A percentile compares a stretch with the other conserved stretches of the same genome.
These are phyloP conservation scores for Andrena hattorfiana DNA, from an alignment of 2,888 invertebrate genomes.

Conservation along the genomic window DNA sequence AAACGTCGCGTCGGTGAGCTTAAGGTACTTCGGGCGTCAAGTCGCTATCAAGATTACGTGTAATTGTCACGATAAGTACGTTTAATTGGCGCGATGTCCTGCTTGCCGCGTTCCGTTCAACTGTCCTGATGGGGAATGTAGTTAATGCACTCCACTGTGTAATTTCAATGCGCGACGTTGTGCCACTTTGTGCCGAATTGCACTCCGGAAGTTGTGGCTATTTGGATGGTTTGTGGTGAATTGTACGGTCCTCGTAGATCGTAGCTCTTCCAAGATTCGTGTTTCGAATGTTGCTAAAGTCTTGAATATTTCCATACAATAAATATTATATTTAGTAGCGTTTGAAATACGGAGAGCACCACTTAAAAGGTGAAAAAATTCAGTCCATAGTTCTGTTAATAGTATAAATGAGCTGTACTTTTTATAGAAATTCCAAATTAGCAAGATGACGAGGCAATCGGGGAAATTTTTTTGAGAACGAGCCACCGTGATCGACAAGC, in stretches of 20 bases:
- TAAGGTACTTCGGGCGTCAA: slow-evolving; percentile 49
- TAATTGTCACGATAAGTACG: slow-evolving; percentile 57
- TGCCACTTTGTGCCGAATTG: neutral
- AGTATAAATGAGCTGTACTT: no score
- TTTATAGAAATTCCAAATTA: no score
- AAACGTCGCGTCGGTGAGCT: slow-evolving; percentile 44
- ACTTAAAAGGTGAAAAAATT: no score
- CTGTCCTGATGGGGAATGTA: slow-evolving; percentile 1
- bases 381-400: no score
- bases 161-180: neutral
- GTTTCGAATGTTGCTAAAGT: no score
- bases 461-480: no score
- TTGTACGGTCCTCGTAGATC: neutral
- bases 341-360: no score
- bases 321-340: no score
- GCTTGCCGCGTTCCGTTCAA: slow-evolving; percentile 34
- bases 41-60: slow-evolving; percentile 56
- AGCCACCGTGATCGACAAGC: no score
- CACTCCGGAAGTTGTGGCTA: neutral
- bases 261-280: no score
- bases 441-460: no score
- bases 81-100: slow-evolving; percentile 44
- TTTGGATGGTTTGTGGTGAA: slow-evolving; percentile 1
- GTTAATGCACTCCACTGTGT: neutral
- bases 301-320: no score